Percentiles rank a stretch among this genome's conserved stretches.
phyloP scores from a whole-genome alignment of 2,113 vertebrate species.

The Bujurquina vittata region DNA sequence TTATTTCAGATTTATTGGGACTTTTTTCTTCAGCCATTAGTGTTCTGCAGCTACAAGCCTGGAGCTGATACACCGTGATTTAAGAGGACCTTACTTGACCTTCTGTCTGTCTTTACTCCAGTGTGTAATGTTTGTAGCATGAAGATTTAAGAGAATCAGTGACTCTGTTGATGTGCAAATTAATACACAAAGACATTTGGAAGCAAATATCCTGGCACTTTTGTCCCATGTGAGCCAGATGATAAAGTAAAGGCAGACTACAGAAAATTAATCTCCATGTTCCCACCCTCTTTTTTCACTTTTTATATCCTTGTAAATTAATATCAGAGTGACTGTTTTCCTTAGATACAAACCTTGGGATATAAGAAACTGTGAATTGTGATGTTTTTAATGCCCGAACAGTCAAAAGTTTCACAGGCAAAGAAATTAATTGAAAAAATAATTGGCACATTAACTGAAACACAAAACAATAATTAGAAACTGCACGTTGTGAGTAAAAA shows the following conservation, averaged over 20 bases:
- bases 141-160: neutral
- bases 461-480: neutral
- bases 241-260: neutral
- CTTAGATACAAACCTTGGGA: neutral
- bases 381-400: neutral
- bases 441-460: neutral
- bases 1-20: conserved; percentile 11
- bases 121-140: neutral
- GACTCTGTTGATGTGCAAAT: conserved; percentile 15
- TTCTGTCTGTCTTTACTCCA: neutral
- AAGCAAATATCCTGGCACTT: neutral
- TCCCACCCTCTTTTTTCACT: neutral
- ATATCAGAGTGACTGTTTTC: neutral
- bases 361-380: neutral
- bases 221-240: neutral
- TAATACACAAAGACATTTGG: neutral
- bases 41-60: neutral
- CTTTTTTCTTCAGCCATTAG: conserved; percentile 10
- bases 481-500: neutral
- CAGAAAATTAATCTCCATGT: neutral
- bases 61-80: neutral
- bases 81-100: neutral
- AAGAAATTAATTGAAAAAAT: neutral
- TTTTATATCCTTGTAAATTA: neutral
- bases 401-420: neutral